A percentile compares a stretch with the other conserved stretches of the same genome.
Evolutionary conservation across 2,888 invertebrate genomes (phyloP).

Genomic region (Eurytoma californica): DNA sequence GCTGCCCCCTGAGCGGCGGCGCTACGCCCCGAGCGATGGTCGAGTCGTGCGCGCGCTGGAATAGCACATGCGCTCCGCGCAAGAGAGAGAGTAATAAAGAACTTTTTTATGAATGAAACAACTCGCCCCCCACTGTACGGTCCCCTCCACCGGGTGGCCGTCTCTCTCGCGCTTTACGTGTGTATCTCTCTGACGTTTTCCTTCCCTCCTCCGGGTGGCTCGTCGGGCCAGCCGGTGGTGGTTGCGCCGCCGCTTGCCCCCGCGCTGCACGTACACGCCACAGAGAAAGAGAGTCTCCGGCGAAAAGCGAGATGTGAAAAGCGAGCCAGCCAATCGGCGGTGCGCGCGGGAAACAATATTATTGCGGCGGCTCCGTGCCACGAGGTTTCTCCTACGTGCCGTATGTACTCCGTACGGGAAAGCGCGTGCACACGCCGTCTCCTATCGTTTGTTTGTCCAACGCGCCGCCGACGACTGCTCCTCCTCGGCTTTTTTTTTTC

Average conservation of each 20-base stretch:
- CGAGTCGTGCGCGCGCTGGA: constrained; percentile 63
- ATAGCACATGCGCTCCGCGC: constrained; percentile 72
- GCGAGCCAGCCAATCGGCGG: constrained; percentile 64
- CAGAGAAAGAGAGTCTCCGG: background rate
- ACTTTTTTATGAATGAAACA: constrained; percentile 75
- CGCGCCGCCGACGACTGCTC: background rate
- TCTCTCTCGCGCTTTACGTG: constrained; percentile 48
- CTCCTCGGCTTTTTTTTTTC: background rate
- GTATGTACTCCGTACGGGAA: background rate
- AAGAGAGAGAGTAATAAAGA: constrained; percentile 68
- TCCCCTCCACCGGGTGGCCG: constrained; percentile 37
- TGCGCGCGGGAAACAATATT: constrained; percentile 72
- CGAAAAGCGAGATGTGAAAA: constrained; percentile 19
- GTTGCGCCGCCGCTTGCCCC: constrained; percentile 51
- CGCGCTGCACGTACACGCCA: background rate
- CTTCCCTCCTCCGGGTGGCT: constrained; percentile 47
- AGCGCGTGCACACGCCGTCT: background rate
- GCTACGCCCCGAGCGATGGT: constrained; percentile 47
- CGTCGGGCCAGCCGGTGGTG: constrained; percentile 24
- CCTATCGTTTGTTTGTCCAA: background rate
- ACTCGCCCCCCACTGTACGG: constrained; percentile 60
- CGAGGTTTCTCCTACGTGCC: constrained; percentile 59
- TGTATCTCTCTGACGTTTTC: constrained; percentile 51
- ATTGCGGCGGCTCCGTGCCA: constrained; percentile 61
- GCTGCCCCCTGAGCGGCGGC: constrained; percentile 40